A percentile compares a stretch with the other conserved stretches of the same genome.
phyloP scores from a whole-genome alignment of 2,888 invertebrate species.

The Celastrina argiolus region DNA sequence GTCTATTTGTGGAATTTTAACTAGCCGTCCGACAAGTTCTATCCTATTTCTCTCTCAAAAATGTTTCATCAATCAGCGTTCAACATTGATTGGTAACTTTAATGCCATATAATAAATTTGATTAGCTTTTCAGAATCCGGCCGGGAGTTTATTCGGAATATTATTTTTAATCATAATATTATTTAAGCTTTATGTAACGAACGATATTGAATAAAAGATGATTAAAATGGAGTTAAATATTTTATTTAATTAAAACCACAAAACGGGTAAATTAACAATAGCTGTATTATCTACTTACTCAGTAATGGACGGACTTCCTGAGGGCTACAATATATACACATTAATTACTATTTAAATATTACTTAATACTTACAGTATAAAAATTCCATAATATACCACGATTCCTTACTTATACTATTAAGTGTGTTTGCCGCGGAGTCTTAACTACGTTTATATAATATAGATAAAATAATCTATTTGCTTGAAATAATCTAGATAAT shows the following conservation, averaged over 20 bases:
- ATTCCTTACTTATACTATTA: background rate
- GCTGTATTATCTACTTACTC: background rate
- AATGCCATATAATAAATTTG: no score
- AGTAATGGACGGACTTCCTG: conserved; percentile 64
- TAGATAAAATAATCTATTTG: background rate
- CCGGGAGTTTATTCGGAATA: no score
- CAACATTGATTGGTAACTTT: no score
- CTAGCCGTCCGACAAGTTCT: no score
- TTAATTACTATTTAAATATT: background rate
- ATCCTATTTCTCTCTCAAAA: no score
- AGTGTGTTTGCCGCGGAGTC: conserved; percentile 11
- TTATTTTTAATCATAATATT: no score
- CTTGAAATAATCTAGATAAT: background rate
- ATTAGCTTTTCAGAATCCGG: no score
- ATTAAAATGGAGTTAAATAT: background rate
- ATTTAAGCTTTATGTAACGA: no score
- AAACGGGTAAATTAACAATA: background rate
- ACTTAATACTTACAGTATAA: background rate
- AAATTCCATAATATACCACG: background rate
- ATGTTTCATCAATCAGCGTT: no score
- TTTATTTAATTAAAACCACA: conserved; percentile 10
- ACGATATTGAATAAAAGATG: background rate
- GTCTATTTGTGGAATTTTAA: no score
- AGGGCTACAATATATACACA: conserved; percentile 40
- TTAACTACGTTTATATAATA: background rate